Evolutionary conservation across 2,797 vertebrate species (phyloP), one percentile per base, ranked within the genome.

Genomic region (Anomalospiza imberbis): DNA sequence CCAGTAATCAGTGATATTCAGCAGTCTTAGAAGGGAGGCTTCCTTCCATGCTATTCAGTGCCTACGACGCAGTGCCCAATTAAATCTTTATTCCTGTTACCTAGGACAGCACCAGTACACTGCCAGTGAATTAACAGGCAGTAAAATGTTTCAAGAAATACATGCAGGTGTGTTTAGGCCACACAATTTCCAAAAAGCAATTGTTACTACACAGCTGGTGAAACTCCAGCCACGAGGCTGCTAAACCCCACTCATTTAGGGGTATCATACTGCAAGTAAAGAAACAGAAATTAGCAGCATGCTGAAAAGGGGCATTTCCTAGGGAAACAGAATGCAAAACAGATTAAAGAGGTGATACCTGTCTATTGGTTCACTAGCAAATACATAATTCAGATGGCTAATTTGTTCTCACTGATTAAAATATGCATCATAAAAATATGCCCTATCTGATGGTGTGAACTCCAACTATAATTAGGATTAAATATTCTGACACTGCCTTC

Each of bases 111-210:
- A 91, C 55, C 67, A 77, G 21, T 13, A 29, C 20, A 20, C 50
- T 47, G 15, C 16, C 58, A 91, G n/a, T 34, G 79, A 96, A 76
- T 54, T 80, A 88, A 72, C 75, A 93, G 70, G 90, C n/a, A 25
- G 76, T 71, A 94, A 94, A 92, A 58, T 51, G 5, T 84, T 79
- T 75, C 42, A 65, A 67, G 31, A 92, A 93, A 78, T 67, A 94
- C 65, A 36, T 42, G 81, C 88, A 94, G 82, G 78, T 88, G 57
- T 66, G 61, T 80, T 95, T 79, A 82, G 54, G 53, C 20, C 32
- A 70, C 63, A 50, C 5, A 82, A 40, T 79, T 75, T 34, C 34
- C 36, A 74, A 66, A 88, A 94, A 96, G 60, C 50, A 94, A 70
- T 38, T 89, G 68, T 42, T 80, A 74, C 91, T 63, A 84, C 84